These are phyloP conservation scores for Cebidichthys violaceus DNA, from an alignment of 2,113 vertebrate species.

Conservation along the genomic window DNA sequence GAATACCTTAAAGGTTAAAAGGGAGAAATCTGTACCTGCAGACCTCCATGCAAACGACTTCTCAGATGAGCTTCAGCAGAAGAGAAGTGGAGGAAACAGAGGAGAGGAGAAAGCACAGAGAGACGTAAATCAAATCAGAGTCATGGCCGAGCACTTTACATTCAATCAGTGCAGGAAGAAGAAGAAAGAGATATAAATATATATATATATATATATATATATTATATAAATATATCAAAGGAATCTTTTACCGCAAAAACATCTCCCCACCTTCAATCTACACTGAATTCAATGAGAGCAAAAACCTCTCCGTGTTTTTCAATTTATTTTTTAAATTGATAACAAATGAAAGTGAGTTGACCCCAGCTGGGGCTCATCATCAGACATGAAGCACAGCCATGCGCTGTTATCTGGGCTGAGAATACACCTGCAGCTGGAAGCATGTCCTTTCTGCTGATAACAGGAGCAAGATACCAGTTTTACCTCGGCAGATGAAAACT, in stretches of 20 bases:
- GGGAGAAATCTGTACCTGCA: conserved; percentile 86
- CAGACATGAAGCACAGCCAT: not conserved
- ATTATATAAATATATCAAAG: not conserved
- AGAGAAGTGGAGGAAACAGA: conserved; percentile 50
- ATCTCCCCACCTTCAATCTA: not conserved
- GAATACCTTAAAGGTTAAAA: not conserved
- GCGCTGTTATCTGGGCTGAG: not conserved
- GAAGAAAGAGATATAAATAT: not conserved
- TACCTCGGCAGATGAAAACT: too few relatives aligned
- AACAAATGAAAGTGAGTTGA: conserved; percentile 4
- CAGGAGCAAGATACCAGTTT: not conserved
- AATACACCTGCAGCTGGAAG: conserved; percentile 1
- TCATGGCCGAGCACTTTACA: conserved; percentile 14
- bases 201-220: too few relatives aligned
- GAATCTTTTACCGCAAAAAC: not conserved
- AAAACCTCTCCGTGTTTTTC: not conserved
- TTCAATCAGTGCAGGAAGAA: conserved; percentile 29
- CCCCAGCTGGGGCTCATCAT: conserved; percentile 2
- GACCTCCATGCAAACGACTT: conserved; percentile 99
- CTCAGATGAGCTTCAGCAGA: conserved; percentile 92
- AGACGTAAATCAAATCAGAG: conserved; percentile 51
- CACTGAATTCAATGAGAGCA: not conserved
- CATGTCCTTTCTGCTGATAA: not conserved
- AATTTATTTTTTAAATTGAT: conserved; percentile 25
- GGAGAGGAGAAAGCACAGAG: conserved; percentile 40